Conservation (phyloP, 2,797 vertebrate genomes). For the Loriculus beryllinus region DNA sequence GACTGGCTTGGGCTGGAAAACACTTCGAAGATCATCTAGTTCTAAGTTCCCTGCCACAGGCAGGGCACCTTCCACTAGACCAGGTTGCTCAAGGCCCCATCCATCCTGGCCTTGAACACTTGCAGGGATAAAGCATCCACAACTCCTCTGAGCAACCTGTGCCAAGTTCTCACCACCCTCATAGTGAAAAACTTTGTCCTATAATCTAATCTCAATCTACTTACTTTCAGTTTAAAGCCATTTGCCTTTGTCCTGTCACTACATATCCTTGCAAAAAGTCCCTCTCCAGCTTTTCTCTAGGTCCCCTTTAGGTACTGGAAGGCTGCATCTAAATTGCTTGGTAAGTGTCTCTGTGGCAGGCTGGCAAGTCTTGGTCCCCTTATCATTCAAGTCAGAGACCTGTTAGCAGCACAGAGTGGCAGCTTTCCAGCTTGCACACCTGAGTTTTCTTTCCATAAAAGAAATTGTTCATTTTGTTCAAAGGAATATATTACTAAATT, state of each 20-base stretch:
- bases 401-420: neutral
- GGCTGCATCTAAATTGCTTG: conserved; percentile 28
- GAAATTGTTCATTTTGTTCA: conserved; percentile 1
- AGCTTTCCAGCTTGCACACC: neutral
- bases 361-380: neutral
- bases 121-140: neutral
- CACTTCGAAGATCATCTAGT: neutral
- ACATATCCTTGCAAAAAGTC: neutral
- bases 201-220: neutral
- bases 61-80: neutral
- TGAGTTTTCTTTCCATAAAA: neutral
- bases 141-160: neutral
- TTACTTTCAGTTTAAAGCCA: neutral
- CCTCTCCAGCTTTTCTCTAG: neutral
- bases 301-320: neutral
- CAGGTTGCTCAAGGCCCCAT: neutral
- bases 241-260: neutral
- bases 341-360: conserved; percentile 4
- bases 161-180: neutral
- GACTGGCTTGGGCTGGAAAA: neutral
- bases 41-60: neutral
- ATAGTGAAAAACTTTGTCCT: neutral
- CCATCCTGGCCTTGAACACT: neutral
- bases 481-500: conserved; percentile 2
- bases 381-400: conserved; percentile 35